Percentiles rank a stretch among this genome's conserved stretches.
These are phyloP conservation scores for Syngnathus typhle DNA, from an alignment of 2,113 vertebrate species.

Conservation along the genomic window DNA sequence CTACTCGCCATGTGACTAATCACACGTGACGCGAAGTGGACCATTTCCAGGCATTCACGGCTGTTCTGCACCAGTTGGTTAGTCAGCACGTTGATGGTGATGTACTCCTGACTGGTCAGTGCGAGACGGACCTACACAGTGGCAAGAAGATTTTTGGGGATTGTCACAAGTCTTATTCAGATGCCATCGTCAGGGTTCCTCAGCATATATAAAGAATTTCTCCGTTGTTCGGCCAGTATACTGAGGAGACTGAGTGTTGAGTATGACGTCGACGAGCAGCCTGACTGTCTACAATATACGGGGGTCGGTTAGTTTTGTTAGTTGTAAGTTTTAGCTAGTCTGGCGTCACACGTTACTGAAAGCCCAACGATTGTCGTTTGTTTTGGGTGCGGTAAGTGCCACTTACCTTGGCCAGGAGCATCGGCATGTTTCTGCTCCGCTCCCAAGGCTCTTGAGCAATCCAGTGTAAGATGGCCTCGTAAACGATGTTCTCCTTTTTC, in stretches of 20 bases:
- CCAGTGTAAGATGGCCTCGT: constrained; percentile 33
- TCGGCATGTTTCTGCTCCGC: neutral
- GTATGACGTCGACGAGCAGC: neutral
- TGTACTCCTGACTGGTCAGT: neutral
- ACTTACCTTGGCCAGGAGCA: neutral
- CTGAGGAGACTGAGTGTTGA: too few relatives aligned
- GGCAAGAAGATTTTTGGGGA: neutral
- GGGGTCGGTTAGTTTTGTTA: neutral
- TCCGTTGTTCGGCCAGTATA: neutral
- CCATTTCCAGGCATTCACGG: accelerated
- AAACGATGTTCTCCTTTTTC: constrained; percentile 18
- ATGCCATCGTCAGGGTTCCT: neutral
- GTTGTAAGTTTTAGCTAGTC: neutral
- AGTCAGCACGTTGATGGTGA: neutral
- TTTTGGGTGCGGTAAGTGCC: neutral
- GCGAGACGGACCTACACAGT: constrained; percentile 30
- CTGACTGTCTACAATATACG: neutral
- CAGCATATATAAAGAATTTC: neutral
- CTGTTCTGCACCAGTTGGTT: constrained; percentile 20
- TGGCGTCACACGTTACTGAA: neutral
- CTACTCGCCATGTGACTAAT: accelerated
- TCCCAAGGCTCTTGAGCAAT: constrained; percentile 14
- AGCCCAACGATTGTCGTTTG: neutral
- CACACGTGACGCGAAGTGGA: accelerated
- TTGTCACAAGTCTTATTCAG: neutral